Conservation (phyloP, 2,888 invertebrate species). For the Apocheima hispidaria region DNA sequence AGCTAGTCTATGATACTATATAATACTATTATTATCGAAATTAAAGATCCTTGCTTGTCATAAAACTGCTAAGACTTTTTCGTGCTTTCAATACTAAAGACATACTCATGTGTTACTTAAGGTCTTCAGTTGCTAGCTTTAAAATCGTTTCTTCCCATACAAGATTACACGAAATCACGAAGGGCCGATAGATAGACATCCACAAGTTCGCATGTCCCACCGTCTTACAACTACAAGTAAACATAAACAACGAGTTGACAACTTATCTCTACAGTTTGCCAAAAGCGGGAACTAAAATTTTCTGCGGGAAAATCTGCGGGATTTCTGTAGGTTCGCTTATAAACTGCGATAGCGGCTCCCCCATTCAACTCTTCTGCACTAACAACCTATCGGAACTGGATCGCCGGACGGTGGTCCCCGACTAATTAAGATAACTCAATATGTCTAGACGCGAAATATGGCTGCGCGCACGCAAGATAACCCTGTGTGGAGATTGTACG, state of each 20-base stretch:
- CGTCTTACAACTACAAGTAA: conserved; percentile 16
- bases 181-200: conserved; percentile 13
- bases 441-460: conserved; percentile 61
- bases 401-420: conserved; percentile 59
- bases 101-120: too few species aligned
- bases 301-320: too few species aligned
- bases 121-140: too few species aligned
- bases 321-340: too few species aligned
- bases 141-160: not conserved
- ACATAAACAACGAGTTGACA: conserved; percentile 23
- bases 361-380: too few species aligned
- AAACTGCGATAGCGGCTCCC: too few species aligned
- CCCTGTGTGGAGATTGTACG: conserved; percentile 49
- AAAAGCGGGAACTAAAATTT: too few species aligned
- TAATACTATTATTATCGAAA: too few species aligned
- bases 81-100: too few species aligned
- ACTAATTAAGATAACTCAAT: conserved; percentile 69
- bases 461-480: conserved; percentile 63
- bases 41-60: too few species aligned
- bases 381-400: conserved; percentile 44
- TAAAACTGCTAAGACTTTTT: too few species aligned
- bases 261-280: not conserved
- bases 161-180: conserved; percentile 1
- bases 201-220: conserved; percentile 24
- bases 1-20: too few species aligned